Evolutionary conservation across 1,140 invertebrate genomes (phyloP), one percentile per base, ranked within the genome.

Genomic region (Hylyphantes graminicola): DNA sequence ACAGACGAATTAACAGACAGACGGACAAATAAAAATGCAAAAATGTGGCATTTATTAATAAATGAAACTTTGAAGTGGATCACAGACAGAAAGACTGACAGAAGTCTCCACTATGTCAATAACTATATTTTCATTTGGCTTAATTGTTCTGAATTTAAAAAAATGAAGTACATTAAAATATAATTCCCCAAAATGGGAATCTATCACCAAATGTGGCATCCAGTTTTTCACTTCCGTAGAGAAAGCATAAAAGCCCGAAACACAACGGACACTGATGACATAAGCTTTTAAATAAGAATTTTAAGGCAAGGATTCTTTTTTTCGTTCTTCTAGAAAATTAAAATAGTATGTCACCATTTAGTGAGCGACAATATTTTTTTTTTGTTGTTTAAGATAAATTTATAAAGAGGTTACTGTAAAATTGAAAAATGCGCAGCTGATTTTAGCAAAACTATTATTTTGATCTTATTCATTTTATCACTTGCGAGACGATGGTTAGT

Each of bases 181-280:
- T 35, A 35, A 35, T 35, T 35, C 35, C 35, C 35, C 35, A 35
- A 35, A 35, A 35, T 1, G 1, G 35, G 35, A 35, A 35, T 35
- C 35, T 35, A 35, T 35, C 2, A 35, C 35, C 35, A 35, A 35
- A 35, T 35, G 35, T 35, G 35, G 35, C 35, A 35, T 35, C 35
- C 2, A 35, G 35, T 1, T 35, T 35, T 35, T 5, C 1, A 35
- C 35, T 35, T 70, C 48, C 15, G 0, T 21, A 19, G 50, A 70
- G 50, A 70, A 70, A 53, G 68, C n/a, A 54, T 3, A 51, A 12
- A n/a, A 54, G 19, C 55, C 21, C 11, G 76, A 67, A 13, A 78
- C 61, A 64, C 76, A 64, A 64, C 17, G 35, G 53, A 78, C 76
- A 78, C 65, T 78, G 76, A 63, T 78, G 76, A 65, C 19, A 64